Conservation (phyloP, 2,113 vertebrate species). For the Ginglymostoma cirratum region DNA sequence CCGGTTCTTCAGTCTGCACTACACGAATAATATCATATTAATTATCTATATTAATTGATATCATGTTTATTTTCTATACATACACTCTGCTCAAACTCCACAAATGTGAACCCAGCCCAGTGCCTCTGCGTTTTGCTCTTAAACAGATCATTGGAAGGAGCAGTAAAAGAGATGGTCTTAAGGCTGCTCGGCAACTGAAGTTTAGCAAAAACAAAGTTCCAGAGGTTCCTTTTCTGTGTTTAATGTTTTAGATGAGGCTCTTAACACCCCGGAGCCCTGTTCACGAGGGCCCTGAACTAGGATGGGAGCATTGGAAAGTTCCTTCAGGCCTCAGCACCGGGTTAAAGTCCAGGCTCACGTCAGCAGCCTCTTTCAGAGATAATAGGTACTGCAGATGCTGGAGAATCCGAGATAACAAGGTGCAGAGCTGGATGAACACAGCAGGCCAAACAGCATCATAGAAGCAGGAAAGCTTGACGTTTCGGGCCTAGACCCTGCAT, state of each 20-base stretch:
- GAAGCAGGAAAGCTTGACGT: too few species aligned
- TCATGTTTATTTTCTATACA: not conserved
- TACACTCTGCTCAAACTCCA: not conserved
- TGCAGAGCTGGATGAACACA: too few species aligned
- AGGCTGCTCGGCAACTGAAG: not conserved
- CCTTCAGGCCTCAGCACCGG: not conserved
- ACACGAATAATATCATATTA: not conserved
- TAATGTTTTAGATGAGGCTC: not conserved
- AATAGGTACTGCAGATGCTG: too few species aligned
- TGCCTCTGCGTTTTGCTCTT: not conserved
- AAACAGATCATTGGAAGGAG: too few species aligned
- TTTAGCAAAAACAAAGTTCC: not conserved
- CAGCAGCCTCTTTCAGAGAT: not conserved
- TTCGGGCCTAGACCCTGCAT: too few species aligned
- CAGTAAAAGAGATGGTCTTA: not conserved
- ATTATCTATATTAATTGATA: not conserved
- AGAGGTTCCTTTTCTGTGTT: not conserved
- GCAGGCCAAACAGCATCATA: too few species aligned
- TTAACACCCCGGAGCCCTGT: too few species aligned
- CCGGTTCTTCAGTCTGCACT: not conserved
- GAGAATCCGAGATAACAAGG: too few species aligned
- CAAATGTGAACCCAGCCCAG: not conserved
- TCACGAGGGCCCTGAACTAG: not conserved
- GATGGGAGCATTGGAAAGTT: not conserved
- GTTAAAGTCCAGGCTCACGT: not conserved